Evolutionary conservation across 2,888 invertebrate genomes (phyloP), one percentile per base, ranked within the genome.

Genomic region (Zeuzera pyrina): DNA sequence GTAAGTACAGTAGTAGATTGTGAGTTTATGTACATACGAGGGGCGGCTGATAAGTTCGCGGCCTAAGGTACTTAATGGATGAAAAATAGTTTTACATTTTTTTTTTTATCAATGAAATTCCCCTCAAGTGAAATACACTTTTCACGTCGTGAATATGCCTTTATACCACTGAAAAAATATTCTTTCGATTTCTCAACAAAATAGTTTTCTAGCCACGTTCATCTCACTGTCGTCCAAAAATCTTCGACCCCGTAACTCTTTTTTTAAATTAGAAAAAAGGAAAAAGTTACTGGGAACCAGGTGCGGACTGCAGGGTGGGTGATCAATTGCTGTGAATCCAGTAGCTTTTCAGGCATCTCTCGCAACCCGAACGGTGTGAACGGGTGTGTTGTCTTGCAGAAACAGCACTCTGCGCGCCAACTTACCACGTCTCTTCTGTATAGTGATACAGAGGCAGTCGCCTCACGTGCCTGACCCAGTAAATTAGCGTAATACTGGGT

Each of bases 101-200:
- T n/a, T n/a, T n/a, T n/a, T 32, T 19, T 30, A 35, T 11, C 23
- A 33, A 10, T 10, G 7, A 26, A 12, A 25, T n/a, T n/a, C n/a
- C n/a, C n/a, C n/a, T n/a, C n/a, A n/a, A n/a, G n/a, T n/a, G n/a
- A n/a, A n/a, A n/a, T n/a, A n/a, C n/a, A n/a, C n/a, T n/a, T n/a
- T n/a, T n/a, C n/a, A n/a, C n/a, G n/a, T n/a, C n/a, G n/a, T n/a
- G n/a, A n/a, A n/a, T n/a, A n/a, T 19, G 19, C 19, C 8, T 19
- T 19, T 19, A 19, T 8, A 10, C 11, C 24, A 11, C 4, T 24
- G 4, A 19, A 19, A 19, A 19, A 19, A 19, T 6, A n/a, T n/a
- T 19, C 19, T 8, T 19, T 19, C 5, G 19, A 19, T 19, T 19
- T 19, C 19, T 24, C 24, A 4, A 7, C n/a, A 24, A 24, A 24